Evolutionary conservation across 2,113 vertebrate species (phyloP).

Genomic region (Pteropus alecto): DNA sequence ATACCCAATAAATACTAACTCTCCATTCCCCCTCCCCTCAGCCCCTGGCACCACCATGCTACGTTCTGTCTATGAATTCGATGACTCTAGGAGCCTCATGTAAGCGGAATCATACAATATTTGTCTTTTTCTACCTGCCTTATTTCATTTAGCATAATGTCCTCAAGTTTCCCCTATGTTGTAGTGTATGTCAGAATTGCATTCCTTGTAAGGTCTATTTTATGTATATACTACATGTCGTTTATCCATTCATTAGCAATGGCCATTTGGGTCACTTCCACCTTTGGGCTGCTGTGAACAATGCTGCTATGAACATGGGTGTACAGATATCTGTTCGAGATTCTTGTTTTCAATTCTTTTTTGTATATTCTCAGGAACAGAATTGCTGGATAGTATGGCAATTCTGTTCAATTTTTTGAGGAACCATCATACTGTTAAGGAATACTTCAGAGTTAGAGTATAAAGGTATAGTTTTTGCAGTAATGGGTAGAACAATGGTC

Average conservation of each 20-base stretch:
- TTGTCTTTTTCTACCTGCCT: neutral
- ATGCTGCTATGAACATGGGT: neutral
- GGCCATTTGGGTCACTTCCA: neutral
- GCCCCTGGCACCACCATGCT: neutral
- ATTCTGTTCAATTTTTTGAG: neutral
- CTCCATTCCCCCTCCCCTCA: too few relatives aligned
- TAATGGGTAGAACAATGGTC: neutral
- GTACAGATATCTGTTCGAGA: neutral
- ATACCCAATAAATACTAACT: neutral
- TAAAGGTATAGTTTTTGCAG: neutral
- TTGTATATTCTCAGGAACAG: neutral
- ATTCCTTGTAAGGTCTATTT: neutral
- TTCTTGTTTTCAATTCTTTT: neutral
- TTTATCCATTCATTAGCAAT: neutral
- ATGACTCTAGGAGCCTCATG: neutral
- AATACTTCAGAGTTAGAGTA: neutral
- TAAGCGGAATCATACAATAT: rapidly evolving
- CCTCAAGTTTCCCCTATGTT: neutral
- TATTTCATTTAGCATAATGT: neutral
- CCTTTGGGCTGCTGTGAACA: neutral
- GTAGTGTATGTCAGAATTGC: neutral
- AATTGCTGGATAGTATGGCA: neutral
- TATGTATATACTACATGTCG: neutral
- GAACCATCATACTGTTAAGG: neutral
- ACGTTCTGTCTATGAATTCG: neutral